A percentile compares a stretch with the other conserved stretches of the same genome.
Conservation (phyloP, 2,113 vertebrate genomes). For the Catagonus wagneri region DNA sequence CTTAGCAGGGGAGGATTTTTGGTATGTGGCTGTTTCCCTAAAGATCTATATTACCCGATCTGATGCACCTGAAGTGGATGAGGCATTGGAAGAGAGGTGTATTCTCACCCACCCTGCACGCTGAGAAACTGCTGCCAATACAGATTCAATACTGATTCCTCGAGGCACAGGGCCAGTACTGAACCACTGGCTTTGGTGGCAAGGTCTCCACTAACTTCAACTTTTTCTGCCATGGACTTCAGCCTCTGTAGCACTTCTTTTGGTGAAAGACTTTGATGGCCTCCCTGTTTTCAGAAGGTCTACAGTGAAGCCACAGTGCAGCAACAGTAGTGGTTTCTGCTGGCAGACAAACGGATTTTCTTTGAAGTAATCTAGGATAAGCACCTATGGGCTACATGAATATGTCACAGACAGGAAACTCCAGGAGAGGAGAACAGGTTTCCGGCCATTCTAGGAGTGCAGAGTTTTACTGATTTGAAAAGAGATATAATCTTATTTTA, state of each 20-base stretch:
- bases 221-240: not conserved
- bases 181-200: not conserved
- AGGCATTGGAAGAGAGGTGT: not conserved
- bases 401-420: not conserved
- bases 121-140: not conserved
- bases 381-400: not conserved
- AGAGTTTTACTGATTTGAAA: conserved; percentile 51
- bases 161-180: not conserved
- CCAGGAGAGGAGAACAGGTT: not conserved
- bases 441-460: not conserved
- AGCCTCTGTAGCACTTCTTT: not conserved
- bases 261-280: not conserved
- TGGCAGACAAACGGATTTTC: not conserved
- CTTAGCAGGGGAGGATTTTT: not conserved
- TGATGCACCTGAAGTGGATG: not conserved
- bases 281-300: not conserved
- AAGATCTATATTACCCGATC: not conserved
- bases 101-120: not conserved
- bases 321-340: not conserved
- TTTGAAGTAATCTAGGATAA: conserved; percentile 35
- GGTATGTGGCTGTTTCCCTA: not conserved
- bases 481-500: not conserved
- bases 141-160: not conserved
- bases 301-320: not conserved
- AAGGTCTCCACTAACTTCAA: not conserved